Evolutionary conservation across 2,113 vertebrate genomes (phyloP), one percentile per base, ranked within the genome.

Genomic region (Nymphicus hollandicus): DNA sequence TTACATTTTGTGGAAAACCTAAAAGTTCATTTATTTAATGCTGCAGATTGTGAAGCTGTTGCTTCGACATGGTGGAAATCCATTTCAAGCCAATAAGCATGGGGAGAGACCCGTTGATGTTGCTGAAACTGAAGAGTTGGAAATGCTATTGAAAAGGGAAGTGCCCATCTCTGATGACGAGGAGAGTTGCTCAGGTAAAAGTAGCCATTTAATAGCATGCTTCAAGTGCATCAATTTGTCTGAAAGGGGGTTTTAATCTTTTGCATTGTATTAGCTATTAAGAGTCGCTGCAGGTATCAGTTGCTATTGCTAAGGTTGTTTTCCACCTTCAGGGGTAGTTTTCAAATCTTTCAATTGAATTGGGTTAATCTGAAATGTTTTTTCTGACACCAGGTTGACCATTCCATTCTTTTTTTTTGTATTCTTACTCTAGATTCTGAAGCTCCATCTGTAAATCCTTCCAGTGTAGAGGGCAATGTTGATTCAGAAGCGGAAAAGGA

Each of bases 41-140:
- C 91, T 97, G 33, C 97, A 99, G 99, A 99, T 99, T 96, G 99
- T 99, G 86, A 99, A 99, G 92, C 97, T 99, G 69, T 98, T 99
- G 28, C 98, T 99, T 81, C 98, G 99, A 78, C 98, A 99, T 41
- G 99, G 99, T 64, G 99, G 99, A 61, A 99, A 99, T 88, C 99
- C 99, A 41, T 99, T 99, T 97, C 99, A 99, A 97, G 99, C 99
- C 76, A 99, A 99, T 96, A 99, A 99, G 93, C 98, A 99, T 0
- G 99, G 99, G 6, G 99, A 99, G 96, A 98, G 99, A 31, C 99
- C 99, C 12, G 99, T 99, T 90, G 99, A 99, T 81, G 99, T 99
- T 81, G 99, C 99, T 31, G 99, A 99, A 98, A 99, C 99, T 69
- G 98, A 99, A 93, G 99, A 99, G 96, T 87, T 99, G 89, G 99